Evolutionary conservation across 53 echinoderm and acorn worm species (phyloP).

Genomic region (Zoroaster sp.): DNA sequence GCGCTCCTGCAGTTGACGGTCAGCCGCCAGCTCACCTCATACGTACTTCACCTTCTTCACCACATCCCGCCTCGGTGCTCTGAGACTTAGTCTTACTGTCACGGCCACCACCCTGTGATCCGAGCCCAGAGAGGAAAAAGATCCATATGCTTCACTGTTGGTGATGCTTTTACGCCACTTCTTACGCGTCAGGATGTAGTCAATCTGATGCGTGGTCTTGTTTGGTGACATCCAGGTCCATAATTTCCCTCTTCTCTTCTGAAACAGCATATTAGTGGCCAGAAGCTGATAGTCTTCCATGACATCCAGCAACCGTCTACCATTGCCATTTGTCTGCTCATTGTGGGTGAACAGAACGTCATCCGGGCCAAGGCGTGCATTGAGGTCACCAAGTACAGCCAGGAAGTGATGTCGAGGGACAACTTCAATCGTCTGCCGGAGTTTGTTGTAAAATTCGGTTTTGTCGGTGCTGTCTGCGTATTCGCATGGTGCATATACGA

Average conservation of each 20-base stretch:
- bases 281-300: not conserved
- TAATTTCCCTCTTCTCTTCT: not conserved
- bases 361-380: not conserved
- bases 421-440: not conserved
- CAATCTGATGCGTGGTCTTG: not conserved
- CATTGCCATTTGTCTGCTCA: not conserved
- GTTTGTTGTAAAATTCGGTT: not conserved
- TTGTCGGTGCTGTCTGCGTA: no score
- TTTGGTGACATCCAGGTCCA: not conserved
- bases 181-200: not conserved
- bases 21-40: not conserved
- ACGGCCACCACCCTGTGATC: not conserved
- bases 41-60: not conserved
- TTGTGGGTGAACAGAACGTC: not conserved
- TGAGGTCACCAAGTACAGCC: not conserved
- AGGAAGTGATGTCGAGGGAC: not conserved
- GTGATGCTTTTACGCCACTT: not conserved
- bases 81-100: not conserved
- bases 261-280: not conserved
- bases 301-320: not conserved
- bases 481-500: no score
- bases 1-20: not conserved
- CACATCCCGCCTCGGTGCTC: not conserved
- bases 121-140: not conserved
- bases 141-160: not conserved